Evolutionary conservation across 2,113 vertebrate species (phyloP).

Genomic region (Rhea americana): DNA sequence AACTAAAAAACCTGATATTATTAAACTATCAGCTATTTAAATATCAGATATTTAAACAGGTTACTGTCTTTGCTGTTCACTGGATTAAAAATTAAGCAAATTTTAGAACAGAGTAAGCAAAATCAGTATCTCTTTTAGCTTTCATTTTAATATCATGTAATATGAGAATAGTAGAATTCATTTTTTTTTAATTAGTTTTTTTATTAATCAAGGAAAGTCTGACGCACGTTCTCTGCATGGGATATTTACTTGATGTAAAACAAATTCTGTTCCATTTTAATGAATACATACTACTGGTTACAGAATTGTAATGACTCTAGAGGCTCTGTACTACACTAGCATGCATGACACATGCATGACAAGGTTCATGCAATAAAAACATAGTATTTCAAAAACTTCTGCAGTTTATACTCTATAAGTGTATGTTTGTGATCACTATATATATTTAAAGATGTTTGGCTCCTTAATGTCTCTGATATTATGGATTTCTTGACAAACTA

Average conservation of each 20-base stretch:
- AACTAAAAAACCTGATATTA: not conserved
- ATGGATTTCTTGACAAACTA: not conserved
- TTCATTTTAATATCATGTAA: not conserved
- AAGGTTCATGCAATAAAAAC: not conserved
- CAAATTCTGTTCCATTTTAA: slow-evolving; percentile 2
- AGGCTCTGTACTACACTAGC: not conserved
- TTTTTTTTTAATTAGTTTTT: not conserved
- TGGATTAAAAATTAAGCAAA: not conserved
- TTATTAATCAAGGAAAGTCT: not conserved
- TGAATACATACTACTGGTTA: not conserved
- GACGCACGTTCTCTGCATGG: not conserved
- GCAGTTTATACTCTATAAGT: not conserved
- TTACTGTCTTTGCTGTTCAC: not conserved
- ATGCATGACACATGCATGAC: not conserved
- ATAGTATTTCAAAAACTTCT: not conserved
- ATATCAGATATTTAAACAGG: not conserved
- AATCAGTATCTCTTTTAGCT: not conserved
- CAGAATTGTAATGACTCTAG: slow-evolving; percentile 1
- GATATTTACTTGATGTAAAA: slow-evolving; percentile 22
- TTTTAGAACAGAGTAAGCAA: not conserved
- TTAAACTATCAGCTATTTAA: no score
- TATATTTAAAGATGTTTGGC: not conserved
- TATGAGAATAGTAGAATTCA: not conserved
- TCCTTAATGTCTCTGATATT: not conserved
- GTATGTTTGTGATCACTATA: not conserved